Base-by-base conservation (phyloP, 2,888 invertebrate genomes). In the Ornithoptera alexandrae region DNA sequence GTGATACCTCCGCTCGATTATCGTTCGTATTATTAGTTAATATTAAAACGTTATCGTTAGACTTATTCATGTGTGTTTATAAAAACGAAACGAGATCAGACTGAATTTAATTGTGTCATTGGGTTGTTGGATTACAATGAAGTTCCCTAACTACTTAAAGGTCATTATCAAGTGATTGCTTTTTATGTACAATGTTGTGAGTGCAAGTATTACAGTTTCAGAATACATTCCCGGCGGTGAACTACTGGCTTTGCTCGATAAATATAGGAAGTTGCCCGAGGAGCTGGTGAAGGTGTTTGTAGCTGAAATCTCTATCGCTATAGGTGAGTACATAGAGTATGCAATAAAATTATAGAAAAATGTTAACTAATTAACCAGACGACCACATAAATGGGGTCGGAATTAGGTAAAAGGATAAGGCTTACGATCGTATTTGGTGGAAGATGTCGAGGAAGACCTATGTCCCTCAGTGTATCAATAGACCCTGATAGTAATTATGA, bases 211-310 rank as follows among this genome's bases (percentile, higher is more conserved):
- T 72, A 39, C 72, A 98, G 98, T 97, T 84, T 96, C 96, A 86
- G 96, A 97, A 88, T 98, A 95, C 93, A 94, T 97, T 82, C 95
- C 95, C 67, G 95, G 96, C 74, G 98, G 98, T 60, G 98, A 98
- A 90, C 89, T 98, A 79, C 94, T 95, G 79, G 93, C 94, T 67
- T 87, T 98, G 72, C 94, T 98, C 84, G 94, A 95, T 69, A 94
- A 94, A 79, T 95, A 96, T 86, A 94, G 94, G 66, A 93, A 93
- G 76, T 94, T 98, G 80, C 96, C 97, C 12, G 95, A 97, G 85
- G 94, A 95, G 72, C 90, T 98, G 65, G 96, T 97, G 68, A 94
- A 95, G 83, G 92, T 98, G 73, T 97, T 97, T 85, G 93, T 97
- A 39, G 97, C 97, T 24, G 97, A 98, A 90, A 94, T 98, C 78